A percentile compares a stretch with the other conserved stretches of the same genome.
These are phyloP conservation scores for Sminthurinus aureus DNA, from an alignment of 2,888 invertebrate genomes.

Conservation along the genomic window DNA sequence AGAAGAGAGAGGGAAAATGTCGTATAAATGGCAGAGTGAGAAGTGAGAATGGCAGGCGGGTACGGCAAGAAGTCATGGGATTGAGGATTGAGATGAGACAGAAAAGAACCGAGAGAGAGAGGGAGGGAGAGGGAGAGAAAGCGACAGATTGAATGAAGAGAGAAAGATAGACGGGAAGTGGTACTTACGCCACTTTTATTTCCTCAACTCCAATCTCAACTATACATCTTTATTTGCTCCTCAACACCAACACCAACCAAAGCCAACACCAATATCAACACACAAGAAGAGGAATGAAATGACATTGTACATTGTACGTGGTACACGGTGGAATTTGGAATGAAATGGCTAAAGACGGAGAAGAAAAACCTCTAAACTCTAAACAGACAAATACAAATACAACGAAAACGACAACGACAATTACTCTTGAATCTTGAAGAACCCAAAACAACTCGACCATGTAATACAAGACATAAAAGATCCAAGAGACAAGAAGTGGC, in stretches of 20 bases:
- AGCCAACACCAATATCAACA: not conserved
- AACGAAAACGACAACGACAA: too few species aligned
- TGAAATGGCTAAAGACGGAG: too few species aligned
- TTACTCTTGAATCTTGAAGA: not conserved
- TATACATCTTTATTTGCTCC: conserved; percentile 15
- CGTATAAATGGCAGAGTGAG: not conserved
- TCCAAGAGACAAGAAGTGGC: not conserved
- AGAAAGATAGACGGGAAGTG: conserved; percentile 10
- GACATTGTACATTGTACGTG: too few species aligned
- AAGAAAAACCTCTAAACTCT: too few species aligned
- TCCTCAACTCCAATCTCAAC: not conserved
- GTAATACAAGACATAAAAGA: too few species aligned
- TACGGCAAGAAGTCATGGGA: not conserved
- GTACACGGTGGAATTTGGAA: too few species aligned
- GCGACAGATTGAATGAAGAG: conserved; percentile 12
- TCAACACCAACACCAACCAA: not conserved
- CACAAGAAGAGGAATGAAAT: not conserved
- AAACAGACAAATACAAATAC: too few species aligned
- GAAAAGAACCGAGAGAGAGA: not conserved
- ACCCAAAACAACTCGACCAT: not conserved
- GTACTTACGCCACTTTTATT: conserved; percentile 22
- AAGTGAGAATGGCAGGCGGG: not conserved
- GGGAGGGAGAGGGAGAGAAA: conserved; percentile 13
- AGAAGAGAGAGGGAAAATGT: not conserved
- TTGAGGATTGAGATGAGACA: not conserved